Base-by-base conservation (phyloP, 2,888 invertebrate genomes). In the Aphrophora alni region DNA sequence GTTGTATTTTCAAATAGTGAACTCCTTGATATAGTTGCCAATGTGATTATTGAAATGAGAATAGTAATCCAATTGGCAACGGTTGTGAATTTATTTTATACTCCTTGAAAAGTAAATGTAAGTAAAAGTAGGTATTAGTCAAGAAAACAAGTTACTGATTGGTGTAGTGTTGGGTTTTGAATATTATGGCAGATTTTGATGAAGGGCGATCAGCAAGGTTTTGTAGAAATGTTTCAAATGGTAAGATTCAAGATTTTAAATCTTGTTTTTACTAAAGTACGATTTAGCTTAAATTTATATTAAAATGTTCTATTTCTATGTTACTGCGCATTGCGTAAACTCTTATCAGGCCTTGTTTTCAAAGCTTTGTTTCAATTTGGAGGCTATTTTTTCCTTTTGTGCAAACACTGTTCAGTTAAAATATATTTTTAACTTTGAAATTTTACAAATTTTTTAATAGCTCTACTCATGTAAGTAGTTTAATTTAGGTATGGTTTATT, bases 161-260 rank as follows among this genome's bases (percentile, higher is more conserved):
- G 59, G n/a, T 59, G 21, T 7, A 59, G 59, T 21, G 59, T 21
- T 59, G 59, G 5, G 59, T 59, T 59, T 59, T 59, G 59, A 59
- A 38, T 72, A 81, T 78, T 72, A 81, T 81, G 81, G 77, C 81
- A 76, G 81, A 81, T 77, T 77, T 81, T 69, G 38, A 75, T 26
- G 75, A 78, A 74, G 51, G 74, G 74, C 71, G 70, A 38, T 25
- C 59, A 14, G 69, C 44, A 68, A 81, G 26, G 28, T 74, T 78
- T 28, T 78, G 68, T 70, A 44, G 71, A 72, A 27, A 27, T 28
- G 5, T 59, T 72, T 78, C 44, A 27, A 78, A 72, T 78, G 78
- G 78, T 78, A 26, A 78, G 78, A n/a, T 28, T 73, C 12, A 8
- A 38, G 10, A 28, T 27, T 38, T n/a, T 73, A 1, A 14, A 71